Percentiles rank a stretch among this genome's conserved stretches.
phyloP scores from a whole-genome alignment of 1,140 invertebrate genomes.

The Cheumatopsyche charites region DNA sequence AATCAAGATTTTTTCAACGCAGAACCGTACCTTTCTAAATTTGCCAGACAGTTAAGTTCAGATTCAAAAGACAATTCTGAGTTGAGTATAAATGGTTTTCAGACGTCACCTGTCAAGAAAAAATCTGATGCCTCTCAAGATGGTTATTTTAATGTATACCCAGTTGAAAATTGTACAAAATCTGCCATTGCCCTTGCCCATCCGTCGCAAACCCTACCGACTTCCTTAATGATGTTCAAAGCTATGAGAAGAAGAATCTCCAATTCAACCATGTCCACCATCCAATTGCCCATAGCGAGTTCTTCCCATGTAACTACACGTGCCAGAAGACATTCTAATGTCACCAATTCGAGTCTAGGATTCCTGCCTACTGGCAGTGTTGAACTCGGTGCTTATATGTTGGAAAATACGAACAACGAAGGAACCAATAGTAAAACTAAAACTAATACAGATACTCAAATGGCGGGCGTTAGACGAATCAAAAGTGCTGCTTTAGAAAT shows the following conservation, averaged over 20 bases:
- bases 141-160: constrained; percentile 56
- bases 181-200: constrained; percentile 55
- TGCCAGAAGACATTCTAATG: constrained; percentile 68
- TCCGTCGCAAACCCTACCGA: constrained; percentile 52
- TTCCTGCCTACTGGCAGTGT: constrained; percentile 57
- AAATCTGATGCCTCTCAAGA: constrained; percentile 50
- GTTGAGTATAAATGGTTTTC: constrained; percentile 55
- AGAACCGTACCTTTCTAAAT: constrained; percentile 58
- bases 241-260: constrained; percentile 58
- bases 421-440: constrained; percentile 51
- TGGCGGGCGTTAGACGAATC: constrained; percentile 66
- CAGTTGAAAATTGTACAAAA: constrained; percentile 59
- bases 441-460: constrained; percentile 55
- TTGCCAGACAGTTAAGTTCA: constrained; percentile 57
- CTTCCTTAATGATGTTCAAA: constrained; percentile 53
- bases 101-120: constrained; percentile 57
- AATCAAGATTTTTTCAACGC: constrained; percentile 58
- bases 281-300: constrained; percentile 61
- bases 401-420: constrained; percentile 56
- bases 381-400: constrained; percentile 62
- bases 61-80: constrained; percentile 61
- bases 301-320: constrained; percentile 59
- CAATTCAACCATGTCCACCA: constrained; percentile 65
- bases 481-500: constrained; percentile 71
- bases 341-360: constrained; percentile 62